Evolutionary conservation across 2,888 invertebrate species (phyloP), one percentile per base, ranked within the genome.

Genomic region (Syritta pipiens): DNA sequence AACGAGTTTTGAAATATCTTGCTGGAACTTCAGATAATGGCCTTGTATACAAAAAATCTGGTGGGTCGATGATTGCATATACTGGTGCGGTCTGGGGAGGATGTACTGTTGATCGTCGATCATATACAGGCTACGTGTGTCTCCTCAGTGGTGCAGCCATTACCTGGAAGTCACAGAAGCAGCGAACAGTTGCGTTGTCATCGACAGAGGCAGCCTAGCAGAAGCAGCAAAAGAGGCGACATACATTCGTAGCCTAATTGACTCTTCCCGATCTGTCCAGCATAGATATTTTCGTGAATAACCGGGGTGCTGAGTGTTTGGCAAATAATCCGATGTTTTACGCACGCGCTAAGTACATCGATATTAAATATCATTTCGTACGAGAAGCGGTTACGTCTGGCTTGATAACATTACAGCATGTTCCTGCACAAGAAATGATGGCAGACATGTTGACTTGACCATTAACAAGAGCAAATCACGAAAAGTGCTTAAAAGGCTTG

Each of bases 11-110:
- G 28, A 26, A 19, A 14, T 14, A 35, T 35, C 35, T 35, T 4
- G 35, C 35, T 14, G 12, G 35, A 35, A 35, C 10, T 49, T 7
- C 1, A 9, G 26, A 49, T 26, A 28, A 3, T 28, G 49, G 40
- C 5, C n/a, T 40, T 7, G 10, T 10, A 6, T 2, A 48, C 12
- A 14, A 22, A 5, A 30, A 49, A 30, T 37, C 62, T 24, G 30
- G 35, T 49, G n/a, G 46, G n/a, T 22, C 46, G 14, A 24, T 72
- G 28, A 30, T 62, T n/a, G 68, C 53, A 9, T 75, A 44, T 24
- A 44, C 62, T 35, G 69, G 63, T 28, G 68, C 68, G 17, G 63
- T 69, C 32, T 69, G 63, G 69, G 63, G 59, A 5, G 62, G 49
- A 2, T 60, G 60, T 48, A 24, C 44, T 2, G 14, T 57, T 12